Evolutionary conservation across 2,888 invertebrate species (phyloP), one percentile per base, ranked within the genome.

Genomic region (Branchipolynoe longqiensis): DNA sequence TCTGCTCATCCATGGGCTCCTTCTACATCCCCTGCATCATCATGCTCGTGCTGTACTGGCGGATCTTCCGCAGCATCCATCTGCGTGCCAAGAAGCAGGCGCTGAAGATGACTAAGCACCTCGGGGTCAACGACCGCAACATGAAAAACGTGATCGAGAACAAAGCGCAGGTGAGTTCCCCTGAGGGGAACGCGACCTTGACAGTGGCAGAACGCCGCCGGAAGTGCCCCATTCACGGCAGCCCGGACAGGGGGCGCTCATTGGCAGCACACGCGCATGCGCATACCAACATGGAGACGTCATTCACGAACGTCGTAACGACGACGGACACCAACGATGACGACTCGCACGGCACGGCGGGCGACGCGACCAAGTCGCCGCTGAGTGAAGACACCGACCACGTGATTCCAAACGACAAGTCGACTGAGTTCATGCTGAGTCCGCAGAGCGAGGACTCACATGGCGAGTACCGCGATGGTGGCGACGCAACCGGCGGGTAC

Each of bases 21-120:
- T 99, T 99, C 95, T 99, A 98, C 95, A 98, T 99, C 92, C 99
- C 99, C 12, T 99, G 92, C 94, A 96, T 98, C 93, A 97, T 99
- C 93, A 99, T 99, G 98, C 97, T 99, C 94, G 97, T 97, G 94
- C 96, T 99, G 86, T 99, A 99, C 94, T 98, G 97, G 95, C 97
- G 96, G 95, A 99, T 99, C 94, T 99, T 99, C 95, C 97, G 97
- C 96, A 98, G 98, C 91, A 90, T 95, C 40, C 91, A 93, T 28
- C 89, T 92, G 83, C 88, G 94, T 6, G 93, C 93, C 8, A 89
- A 87, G 69, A 89, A 89, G 59, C 73, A 86, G 25, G 81, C 82
- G 0, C 56, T 54, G 36, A 85, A 87, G 33, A 78, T 78, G 78
- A 78, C 78, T 14, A 78, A 78, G 33, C 78, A 78, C 4, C 28